Percentiles rank a stretch among this genome's conserved stretches.
phyloP scores from a whole-genome alignment of 2,888 invertebrate genomes.

The Calliopum simillimum region DNA sequence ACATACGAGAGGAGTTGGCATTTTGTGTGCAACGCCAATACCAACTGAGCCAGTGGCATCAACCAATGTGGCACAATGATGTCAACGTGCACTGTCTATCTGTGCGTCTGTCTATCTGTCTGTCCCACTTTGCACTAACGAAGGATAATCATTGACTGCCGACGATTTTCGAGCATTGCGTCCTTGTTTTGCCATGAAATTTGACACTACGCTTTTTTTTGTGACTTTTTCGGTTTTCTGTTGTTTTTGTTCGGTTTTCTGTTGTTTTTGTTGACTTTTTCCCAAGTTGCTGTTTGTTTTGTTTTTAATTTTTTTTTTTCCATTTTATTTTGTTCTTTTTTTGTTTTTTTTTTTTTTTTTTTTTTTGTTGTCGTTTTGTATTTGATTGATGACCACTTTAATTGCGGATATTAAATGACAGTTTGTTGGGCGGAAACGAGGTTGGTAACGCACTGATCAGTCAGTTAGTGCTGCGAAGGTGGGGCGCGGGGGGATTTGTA shows the following conservation, averaged over 20 bases:
- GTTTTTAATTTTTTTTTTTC: neutral
- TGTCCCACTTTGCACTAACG: neutral
- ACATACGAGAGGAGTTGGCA: slow-evolving; percentile 10
- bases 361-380: neutral
- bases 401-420: slow-evolving; percentile 68
- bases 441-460: slow-evolving; percentile 6
- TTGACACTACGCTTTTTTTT: slow-evolving; percentile 14
- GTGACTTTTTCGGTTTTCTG: neutral
- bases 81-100: slow-evolving; percentile 5
- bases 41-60: slow-evolving; percentile 9
- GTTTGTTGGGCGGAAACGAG: slow-evolving; percentile 39
- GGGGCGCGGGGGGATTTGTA: no score
- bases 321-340: neutral
- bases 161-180: neutral
- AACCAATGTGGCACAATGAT: slow-evolving; percentile 1
- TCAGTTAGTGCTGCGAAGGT: no score
- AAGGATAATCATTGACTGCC: slow-evolving; percentile 31
- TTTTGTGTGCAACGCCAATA: slow-evolving; percentile 7
- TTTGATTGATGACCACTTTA: slow-evolving; percentile 68
- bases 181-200: slow-evolving; percentile 14
- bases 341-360: neutral
- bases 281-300: neutral
- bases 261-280: slow-evolving; percentile 5
- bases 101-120: neutral
- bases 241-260: neutral